Percentiles rank a stretch among this genome's conserved stretches.
These are phyloP conservation scores for Thunnus thynnus DNA, from an alignment of 2,113 vertebrate species.

Conservation along the genomic window DNA sequence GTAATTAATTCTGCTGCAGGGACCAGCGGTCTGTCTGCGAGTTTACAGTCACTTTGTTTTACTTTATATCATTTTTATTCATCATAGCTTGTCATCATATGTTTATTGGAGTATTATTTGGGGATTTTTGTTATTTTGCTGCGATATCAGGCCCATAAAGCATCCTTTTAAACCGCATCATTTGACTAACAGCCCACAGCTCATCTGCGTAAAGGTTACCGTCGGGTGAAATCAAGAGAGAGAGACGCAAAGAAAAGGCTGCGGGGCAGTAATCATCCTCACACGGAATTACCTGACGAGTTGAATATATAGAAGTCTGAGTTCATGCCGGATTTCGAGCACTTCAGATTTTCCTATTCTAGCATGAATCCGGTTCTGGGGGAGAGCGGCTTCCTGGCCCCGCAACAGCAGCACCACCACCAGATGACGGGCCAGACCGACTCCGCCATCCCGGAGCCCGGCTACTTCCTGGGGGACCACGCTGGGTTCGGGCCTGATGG, in stretches of 20 bases:
- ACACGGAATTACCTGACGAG: slow-evolving; percentile 14
- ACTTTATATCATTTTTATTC: not conserved
- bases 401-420: slow-evolving; percentile 70
- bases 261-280: not conserved
- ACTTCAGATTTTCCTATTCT: slow-evolving; percentile 81
- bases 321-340: slow-evolving; percentile 86
- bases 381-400: slow-evolving; percentile 71
- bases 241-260: not conserved
- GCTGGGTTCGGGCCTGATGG: slow-evolving; percentile 66
- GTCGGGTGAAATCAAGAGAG: slow-evolving; percentile 11
- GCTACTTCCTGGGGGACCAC: slow-evolving; percentile 72
- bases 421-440: slow-evolving; percentile 67
- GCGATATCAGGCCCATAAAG: not conserved
- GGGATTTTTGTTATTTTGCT: not conserved
- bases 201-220: slow-evolving; percentile 12
- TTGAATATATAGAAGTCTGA: slow-evolving; percentile 50
- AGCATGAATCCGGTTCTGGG: slow-evolving; percentile 83
- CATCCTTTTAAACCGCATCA: slow-evolving; percentile 5
- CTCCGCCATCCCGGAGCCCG: slow-evolving; percentile 58
- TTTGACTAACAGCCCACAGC: slow-evolving; percentile 2
- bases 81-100: accelerated
- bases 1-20: slow-evolving; percentile 2
- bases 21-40: not conserved
- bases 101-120: not conserved
- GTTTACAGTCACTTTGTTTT: not conserved